A percentile compares a stretch with the other conserved stretches of the same genome.
Conservation (phyloP, 1,140 invertebrate species). For the Venturia canescens region DNA sequence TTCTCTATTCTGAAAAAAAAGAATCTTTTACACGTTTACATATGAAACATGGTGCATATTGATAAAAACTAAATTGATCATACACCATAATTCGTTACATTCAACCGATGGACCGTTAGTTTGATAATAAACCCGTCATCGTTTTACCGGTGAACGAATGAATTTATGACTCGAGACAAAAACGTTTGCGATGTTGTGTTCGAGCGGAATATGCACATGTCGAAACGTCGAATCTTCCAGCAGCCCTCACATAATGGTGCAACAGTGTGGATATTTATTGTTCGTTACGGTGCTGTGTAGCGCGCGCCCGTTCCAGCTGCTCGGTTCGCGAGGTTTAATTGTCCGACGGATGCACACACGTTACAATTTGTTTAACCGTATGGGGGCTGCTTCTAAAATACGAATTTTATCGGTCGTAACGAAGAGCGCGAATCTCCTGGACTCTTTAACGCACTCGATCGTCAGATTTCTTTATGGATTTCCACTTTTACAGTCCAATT, state of each 20-base stretch:
- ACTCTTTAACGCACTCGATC: background rate
- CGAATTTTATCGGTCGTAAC: slow-evolving; percentile 1
- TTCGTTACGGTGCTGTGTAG: slow-evolving; percentile 2
- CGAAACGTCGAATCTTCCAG: background rate
- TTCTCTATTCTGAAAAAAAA: too few relatives aligned
- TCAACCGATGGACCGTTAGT: background rate
- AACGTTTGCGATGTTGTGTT: background rate
- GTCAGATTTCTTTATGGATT: background rate
- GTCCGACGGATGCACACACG: slow-evolving; percentile 12
- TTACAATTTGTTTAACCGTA: slow-evolving; percentile 8
- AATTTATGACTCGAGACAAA: background rate
- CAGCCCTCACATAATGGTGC: background rate
- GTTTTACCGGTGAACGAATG: slow-evolving; percentile 1
- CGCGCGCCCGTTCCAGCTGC: background rate
- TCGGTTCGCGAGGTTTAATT: slow-evolving; percentile 11
- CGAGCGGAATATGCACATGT: background rate
- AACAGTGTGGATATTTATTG: background rate
- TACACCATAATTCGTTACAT: background rate
- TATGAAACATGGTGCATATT: background rate
- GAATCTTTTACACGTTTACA: background rate
- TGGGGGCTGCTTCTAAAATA: background rate
- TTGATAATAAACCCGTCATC: slow-evolving; percentile 8
- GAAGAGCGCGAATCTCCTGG: background rate
- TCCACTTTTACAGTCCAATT: too few relatives aligned
- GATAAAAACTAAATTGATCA: background rate